These are phyloP conservation scores for Lasioglossum oenotherae DNA, from an alignment of 2,888 invertebrate species.

Conservation along the genomic window DNA sequence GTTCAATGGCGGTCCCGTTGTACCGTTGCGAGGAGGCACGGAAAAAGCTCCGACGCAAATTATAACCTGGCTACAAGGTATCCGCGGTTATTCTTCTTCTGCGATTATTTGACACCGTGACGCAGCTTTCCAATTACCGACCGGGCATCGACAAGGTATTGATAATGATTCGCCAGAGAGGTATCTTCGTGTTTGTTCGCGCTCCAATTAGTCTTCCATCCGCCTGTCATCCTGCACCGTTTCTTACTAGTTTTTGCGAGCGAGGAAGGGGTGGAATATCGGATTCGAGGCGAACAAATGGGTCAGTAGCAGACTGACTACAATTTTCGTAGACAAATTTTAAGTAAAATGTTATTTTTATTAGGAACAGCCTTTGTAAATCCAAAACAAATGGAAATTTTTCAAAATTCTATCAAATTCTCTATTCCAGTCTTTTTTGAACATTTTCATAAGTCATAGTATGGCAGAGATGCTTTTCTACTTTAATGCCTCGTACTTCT, in stretches of 20 bases:
- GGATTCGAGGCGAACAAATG: background rate
- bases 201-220: conserved; percentile 23
- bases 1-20: background rate
- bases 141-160: conserved; percentile 1
- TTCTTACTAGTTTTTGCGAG: background rate
- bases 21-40: background rate
- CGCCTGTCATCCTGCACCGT: conserved; percentile 14
- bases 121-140: background rate
- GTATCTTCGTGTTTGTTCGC: background rate
- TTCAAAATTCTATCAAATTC: too few species aligned
- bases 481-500: background rate
- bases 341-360: too few species aligned
- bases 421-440: too few species aligned
- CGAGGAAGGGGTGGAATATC: background rate
- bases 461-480: background rate
- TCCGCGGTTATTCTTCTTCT: background rate
- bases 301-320: background rate
- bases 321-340: too few species aligned
- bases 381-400: too few species aligned
- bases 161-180: background rate
- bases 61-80: background rate
- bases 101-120: conserved; percentile 14
- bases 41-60: background rate
- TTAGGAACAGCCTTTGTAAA: too few species aligned
- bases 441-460: too few species aligned